Percentiles rank a stretch among this genome's conserved stretches.
Evolutionary conservation across 2,888 invertebrate genomes (phyloP).

Genomic region (Noctua janthina): DNA sequence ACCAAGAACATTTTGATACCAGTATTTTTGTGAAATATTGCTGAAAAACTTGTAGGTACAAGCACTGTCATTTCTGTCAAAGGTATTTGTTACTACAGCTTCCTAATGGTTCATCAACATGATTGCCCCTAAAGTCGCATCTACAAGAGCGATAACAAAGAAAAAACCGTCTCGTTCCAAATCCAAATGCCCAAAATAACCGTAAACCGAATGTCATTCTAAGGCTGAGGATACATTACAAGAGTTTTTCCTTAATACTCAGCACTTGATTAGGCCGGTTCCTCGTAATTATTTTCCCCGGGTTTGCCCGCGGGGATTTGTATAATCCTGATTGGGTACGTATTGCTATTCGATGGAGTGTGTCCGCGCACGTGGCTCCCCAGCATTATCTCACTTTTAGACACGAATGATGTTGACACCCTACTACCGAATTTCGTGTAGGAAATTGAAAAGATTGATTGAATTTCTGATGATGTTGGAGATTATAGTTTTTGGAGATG

Average conservation of each 20-base stretch:
- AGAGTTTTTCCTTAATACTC: conserved; percentile 83
- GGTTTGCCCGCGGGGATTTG: conserved; percentile 84
- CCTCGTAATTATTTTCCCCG: conserved; percentile 87
- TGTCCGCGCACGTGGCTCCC: conserved; percentile 84
- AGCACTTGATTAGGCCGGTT: conserved; percentile 86
- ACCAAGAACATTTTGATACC: background rate
- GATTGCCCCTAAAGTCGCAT: conserved; percentile 18
- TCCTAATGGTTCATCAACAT: conserved; percentile 19
- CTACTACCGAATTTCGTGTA: conserved; percentile 63
- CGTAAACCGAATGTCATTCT: conserved; percentile 69
- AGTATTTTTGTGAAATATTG: background rate
- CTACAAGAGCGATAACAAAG: conserved; percentile 45
- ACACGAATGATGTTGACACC: conserved; percentile 70
- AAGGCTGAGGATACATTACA: conserved; percentile 62
- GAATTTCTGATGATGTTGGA: conserved; percentile 55
- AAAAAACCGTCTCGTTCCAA: conserved; percentile 35
- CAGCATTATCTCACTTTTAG: conserved; percentile 79
- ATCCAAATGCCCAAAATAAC: conserved; percentile 64
- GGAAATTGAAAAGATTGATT: conserved; percentile 69
- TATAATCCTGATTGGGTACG: conserved; percentile 90
- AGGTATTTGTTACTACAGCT: background rate
- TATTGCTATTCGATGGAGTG: conserved; percentile 89
- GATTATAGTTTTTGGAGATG: conserved; percentile 46
- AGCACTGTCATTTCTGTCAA: background rate
- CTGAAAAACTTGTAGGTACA: background rate